phyloP scores from a whole-genome alignment of 2,797 vertebrate species.

The Erpetoichthys calabaricus region DNA sequence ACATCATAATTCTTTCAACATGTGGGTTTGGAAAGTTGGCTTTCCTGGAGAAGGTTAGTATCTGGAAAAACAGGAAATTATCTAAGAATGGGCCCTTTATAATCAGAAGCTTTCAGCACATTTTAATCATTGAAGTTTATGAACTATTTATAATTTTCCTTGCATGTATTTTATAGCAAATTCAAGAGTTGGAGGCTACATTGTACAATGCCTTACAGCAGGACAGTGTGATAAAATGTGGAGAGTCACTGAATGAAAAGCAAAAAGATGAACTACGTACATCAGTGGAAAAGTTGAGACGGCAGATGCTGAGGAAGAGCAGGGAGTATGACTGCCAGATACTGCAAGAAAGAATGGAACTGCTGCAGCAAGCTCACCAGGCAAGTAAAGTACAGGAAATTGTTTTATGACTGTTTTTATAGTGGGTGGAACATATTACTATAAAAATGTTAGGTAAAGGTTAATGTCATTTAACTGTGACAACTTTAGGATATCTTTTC shows the following conservation, averaged over 20 bases:
- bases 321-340: conserved; percentile 95
- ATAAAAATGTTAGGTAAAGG: too few species aligned
- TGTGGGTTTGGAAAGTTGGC: too few species aligned
- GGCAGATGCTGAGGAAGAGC: conserved; percentile 96
- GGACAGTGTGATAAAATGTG: conserved; percentile 93
- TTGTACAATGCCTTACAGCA: conserved; percentile 96
- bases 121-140: background rate
- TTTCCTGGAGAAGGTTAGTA: too few species aligned
- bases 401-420: conserved; percentile 2
- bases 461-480: too few species aligned
- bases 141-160: background rate
- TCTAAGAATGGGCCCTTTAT: background rate
- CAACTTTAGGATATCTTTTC: too few species aligned
- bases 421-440: background rate
- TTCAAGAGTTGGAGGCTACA: conserved; percentile 95
- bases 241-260: conserved; percentile 78
- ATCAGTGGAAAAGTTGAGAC: conserved; percentile 84
- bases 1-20: too few species aligned
- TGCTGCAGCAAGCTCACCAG: conserved; percentile 95
- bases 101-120: background rate
- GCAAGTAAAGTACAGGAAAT: conserved; percentile 40
- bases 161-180: conserved; percentile 74
- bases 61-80: background rate
- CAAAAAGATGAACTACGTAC: conserved; percentile 85
- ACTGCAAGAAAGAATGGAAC: conserved; percentile 93